Evolutionary conservation across 2,113 vertebrate genomes (phyloP).

Genomic region (Ictalurus punctatus): DNA sequence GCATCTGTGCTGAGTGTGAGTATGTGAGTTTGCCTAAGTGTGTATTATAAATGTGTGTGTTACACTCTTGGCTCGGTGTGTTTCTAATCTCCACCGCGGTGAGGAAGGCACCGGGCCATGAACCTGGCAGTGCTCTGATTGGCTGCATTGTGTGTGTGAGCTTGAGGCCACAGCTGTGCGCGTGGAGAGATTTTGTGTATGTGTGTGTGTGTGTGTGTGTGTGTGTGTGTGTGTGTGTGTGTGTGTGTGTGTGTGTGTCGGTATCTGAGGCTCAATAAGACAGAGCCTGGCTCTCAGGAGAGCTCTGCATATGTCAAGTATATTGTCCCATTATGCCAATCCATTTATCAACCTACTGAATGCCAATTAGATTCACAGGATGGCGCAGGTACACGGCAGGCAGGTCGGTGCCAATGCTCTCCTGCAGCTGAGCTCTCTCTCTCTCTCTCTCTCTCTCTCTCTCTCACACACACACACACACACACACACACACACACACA

Average conservation of each 20-base stretch:
- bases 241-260: conserved; percentile 76
- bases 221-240: conserved; percentile 72
- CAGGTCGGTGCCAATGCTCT: conserved; percentile 79
- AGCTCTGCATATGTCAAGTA: conserved; percentile 90
- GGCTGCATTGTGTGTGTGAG: conserved; percentile 67
- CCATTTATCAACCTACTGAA: conserved; percentile 91
- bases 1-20: conserved; percentile 1
- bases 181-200: conserved; percentile 55
- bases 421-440: conserved; percentile 81
- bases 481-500: conserved; percentile 1
- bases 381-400: conserved; percentile 87
- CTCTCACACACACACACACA: conserved; percentile 17
- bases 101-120: conserved; percentile 45
- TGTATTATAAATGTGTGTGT: conserved; percentile 13
- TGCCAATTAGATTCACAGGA: conserved; percentile 92
- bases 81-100: conserved; percentile 37
- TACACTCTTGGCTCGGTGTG: conserved; percentile 43
- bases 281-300: conserved; percentile 86
- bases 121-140: conserved; percentile 60
- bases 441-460: conserved; percentile 53
- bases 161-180: conserved; percentile 60
- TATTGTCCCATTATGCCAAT: conserved; percentile 93
- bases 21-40: background rate
- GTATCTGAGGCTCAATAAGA: conserved; percentile 86
- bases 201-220: conserved; percentile 64